Evolutionary conservation across 1,140 invertebrate genomes (phyloP), one percentile per base, ranked within the genome.

Genomic region (Leptinotarsa defecta): DNA sequence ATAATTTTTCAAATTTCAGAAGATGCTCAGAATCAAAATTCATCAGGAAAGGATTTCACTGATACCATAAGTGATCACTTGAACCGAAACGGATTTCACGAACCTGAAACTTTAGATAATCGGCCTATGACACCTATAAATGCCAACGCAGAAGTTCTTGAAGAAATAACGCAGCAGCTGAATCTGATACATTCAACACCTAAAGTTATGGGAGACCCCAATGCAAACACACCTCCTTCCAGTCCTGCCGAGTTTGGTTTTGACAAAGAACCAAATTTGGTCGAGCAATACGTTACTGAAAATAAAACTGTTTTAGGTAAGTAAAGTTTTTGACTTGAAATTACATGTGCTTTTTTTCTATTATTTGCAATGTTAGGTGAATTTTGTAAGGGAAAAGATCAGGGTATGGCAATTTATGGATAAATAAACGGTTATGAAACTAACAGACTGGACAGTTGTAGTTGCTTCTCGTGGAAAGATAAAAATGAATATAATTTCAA

Each of bases 91-190:
- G 71, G 83, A 19, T 79, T 83, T 48, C 81, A 34, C 68, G 20
- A 63, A 48, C 64, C 19, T 48, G 71, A 78, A 74, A 20, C 17
- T 24, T n/a, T 71, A 17, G 74, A 79, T 48, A 71, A 78, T 43
- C 71, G 71, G 69, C 24, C 63, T 22, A 8, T 48, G 5, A 73
- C 72, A 20, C 20, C 72, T 57, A 71, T 69, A 3, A 82, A 81
- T 61, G 22, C 79, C 8, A 17, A 75, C 11, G 4, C 52, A 2
- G 81, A 83, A 49, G 82, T 85, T 68, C 80, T 82, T 17, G 83
- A 86, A 48, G 82, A 84, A 24, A 77, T 86, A 13, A 81, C 83
- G 4, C 76, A 84, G 64, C 80, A 83, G 48, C 71, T 83, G n/a
- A 82, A 85, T 15, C 80, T 83, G 27, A 68, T 83, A 52, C 71